These are phyloP conservation scores for Paradisaea rubra DNA, from an alignment of 2,113 vertebrate species.

Conservation along the genomic window DNA sequence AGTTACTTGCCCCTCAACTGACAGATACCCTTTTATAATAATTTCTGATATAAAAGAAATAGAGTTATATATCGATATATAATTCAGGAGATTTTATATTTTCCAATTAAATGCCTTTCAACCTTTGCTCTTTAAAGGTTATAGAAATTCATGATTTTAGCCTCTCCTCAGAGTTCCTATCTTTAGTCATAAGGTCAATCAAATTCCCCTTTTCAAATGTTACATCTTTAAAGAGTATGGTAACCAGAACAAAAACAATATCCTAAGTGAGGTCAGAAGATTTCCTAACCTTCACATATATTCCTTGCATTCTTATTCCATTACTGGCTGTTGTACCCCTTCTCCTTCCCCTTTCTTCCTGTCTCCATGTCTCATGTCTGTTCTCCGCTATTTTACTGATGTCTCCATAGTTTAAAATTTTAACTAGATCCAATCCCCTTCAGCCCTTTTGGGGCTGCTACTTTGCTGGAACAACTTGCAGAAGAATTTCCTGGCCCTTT, in stretches of 20 bases:
- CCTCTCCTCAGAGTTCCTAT: constrained; percentile 36
- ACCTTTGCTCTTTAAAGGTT: constrained; percentile 66
- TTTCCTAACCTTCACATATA: constrained; percentile 42
- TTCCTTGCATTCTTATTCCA: constrained; percentile 6
- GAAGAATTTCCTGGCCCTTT: not conserved
- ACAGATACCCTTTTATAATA: constrained; percentile 33
- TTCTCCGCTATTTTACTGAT: not conserved
- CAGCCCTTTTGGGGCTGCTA: not conserved
- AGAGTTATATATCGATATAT: constrained; percentile 45
- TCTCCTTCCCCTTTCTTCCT: not conserved
- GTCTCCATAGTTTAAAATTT: not conserved
- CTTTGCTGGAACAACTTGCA: not conserved
- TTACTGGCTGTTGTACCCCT: not conserved
- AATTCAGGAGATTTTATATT: constrained; percentile 50
- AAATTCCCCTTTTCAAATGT: constrained; percentile 63
- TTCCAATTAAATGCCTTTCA: constrained; percentile 60
- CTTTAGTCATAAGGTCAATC: constrained; percentile 62
- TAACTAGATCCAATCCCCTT: not conserved
- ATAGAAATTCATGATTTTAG: constrained; percentile 58
- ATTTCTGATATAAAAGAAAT: constrained; percentile 45
- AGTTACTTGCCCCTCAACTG: constrained; percentile 2
- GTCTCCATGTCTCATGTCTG: not conserved
- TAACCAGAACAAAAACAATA: constrained; percentile 56
- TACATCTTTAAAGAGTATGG: constrained; percentile 51
- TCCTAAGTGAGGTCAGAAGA: constrained; percentile 29